Percentiles rank a stretch among this genome's conserved stretches.
Conservation (phyloP, 2,113 vertebrate species). For the Urocynchramus pylzowi region DNA sequence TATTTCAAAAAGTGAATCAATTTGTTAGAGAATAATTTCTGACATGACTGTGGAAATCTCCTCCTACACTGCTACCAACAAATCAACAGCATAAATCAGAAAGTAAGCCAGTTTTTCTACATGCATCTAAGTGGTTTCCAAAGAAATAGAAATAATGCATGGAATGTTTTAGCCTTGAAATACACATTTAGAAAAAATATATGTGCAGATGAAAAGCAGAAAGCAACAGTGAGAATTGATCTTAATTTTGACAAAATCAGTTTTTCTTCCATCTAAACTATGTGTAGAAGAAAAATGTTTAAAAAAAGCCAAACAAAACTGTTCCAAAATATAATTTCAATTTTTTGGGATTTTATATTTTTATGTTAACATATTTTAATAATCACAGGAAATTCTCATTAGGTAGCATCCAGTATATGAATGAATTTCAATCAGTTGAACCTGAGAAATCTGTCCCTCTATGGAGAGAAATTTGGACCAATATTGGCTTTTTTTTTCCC, state of each 20-base stretch:
- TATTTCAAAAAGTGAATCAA: background rate
- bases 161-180: background rate
- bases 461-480: background rate
- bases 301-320: background rate
- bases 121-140: background rate
- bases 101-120: background rate
- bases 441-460: background rate
- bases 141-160: background rate
- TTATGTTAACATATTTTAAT: background rate
- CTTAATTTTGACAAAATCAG: background rate
- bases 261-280: background rate
- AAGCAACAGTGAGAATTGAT: background rate
- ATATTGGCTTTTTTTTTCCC: background rate
- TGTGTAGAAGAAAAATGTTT: background rate
- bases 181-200: background rate
- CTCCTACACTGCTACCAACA: background rate
- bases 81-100: background rate
- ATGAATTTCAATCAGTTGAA: background rate
- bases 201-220: background rate
- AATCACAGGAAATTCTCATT: background rate
- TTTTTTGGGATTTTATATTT: background rate
- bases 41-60: background rate
- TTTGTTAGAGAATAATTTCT: background rate
- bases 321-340: background rate
- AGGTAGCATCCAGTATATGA: background rate